These are phyloP conservation scores for Echinometra lucunter DNA, from an alignment of 53 echinoderm and acorn worm genomes.

Conservation along the genomic window DNA sequence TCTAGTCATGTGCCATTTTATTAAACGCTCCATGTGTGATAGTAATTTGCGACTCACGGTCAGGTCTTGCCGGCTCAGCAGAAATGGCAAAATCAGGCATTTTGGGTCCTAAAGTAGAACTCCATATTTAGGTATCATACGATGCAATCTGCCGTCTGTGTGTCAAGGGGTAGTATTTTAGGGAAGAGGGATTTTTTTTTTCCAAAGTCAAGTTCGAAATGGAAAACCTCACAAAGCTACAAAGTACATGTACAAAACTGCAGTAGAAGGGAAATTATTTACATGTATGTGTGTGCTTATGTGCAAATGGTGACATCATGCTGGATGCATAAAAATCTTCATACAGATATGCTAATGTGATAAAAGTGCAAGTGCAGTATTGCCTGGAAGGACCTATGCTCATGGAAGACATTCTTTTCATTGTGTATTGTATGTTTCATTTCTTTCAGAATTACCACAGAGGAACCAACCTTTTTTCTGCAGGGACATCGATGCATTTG, in stretches of 20 bases:
- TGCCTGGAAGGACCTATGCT: not conserved
- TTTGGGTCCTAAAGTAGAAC: conserved; percentile 18
- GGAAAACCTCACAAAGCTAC: not conserved
- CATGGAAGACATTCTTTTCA: not conserved
- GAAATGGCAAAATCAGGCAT: conserved; percentile 43
- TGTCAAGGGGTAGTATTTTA: not conserved
- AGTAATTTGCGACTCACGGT: conserved; percentile 36
- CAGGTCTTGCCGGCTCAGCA: conserved; percentile 39
- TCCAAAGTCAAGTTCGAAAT: not conserved
- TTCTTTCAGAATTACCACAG: conserved; percentile 8
- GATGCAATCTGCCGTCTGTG: conserved; percentile 23
- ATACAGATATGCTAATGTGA: not conserved
- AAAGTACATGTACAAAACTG: not conserved
- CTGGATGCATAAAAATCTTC: not conserved
- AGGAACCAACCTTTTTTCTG: not conserved
- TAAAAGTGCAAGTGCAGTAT: not conserved
- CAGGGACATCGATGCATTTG: not conserved
- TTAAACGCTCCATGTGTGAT: conserved; percentile 46
- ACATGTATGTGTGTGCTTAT: not conserved
- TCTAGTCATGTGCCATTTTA: not conserved
- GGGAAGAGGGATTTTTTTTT: not conserved
- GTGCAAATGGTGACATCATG: not conserved
- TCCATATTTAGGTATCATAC: conserved; percentile 55
- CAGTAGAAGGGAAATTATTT: not conserved
- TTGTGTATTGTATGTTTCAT: not conserved